Evolutionary conservation across 1,140 invertebrate species (phyloP), one percentile per base, ranked within the genome.

Genomic region (Drosophila sproati): DNA sequence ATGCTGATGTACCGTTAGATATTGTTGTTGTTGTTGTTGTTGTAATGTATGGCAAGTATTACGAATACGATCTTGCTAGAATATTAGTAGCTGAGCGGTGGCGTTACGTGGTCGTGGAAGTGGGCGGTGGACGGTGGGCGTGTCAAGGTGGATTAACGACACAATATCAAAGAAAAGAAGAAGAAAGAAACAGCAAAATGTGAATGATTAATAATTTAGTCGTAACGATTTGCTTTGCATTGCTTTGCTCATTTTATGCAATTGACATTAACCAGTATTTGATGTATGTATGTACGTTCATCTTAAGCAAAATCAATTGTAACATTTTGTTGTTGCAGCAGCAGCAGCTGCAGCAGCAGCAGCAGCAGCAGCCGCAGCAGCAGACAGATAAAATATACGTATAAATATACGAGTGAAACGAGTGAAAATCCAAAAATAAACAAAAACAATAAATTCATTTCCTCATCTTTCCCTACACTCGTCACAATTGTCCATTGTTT

Each of bases 141-240:
- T 73, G 71, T 73, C 71, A 73, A 69, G 55, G 71, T 73, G 71
- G 64, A 45, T 61, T 61, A 73, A 68, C 71, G 71, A 73, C 64
- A 73, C 63, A 73, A 73, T 73, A 73, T 52, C 70, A 73, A 73
- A 73, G 70, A 73, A 73, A 69, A 61, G 64, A 73, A 68, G 20
- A 20, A 43, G 39, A 43, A 69, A 73, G 71, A 69, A 73, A 73
- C 64, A 69, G 41, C 73, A 62, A 63, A 69, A 71, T 75, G 73
- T 59, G 67, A 75, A 62, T 51, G 73, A 62, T 75, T 75, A 75
- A 60, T 73, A 54, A 59, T 57, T 56, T 45, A 10, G n/a, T 70
- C 52, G 3, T 10, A 28, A 57, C 41, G n/a, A 6, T 54, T 73
- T 51, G 10, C 4, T 37, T 43, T 41, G 12, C 48, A 34, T 69